A percentile compares a stretch with the other conserved stretches of the same genome.
phyloP scores from a whole-genome alignment of 2,113 vertebrate species.

The Epinephelus cyanopodus region DNA sequence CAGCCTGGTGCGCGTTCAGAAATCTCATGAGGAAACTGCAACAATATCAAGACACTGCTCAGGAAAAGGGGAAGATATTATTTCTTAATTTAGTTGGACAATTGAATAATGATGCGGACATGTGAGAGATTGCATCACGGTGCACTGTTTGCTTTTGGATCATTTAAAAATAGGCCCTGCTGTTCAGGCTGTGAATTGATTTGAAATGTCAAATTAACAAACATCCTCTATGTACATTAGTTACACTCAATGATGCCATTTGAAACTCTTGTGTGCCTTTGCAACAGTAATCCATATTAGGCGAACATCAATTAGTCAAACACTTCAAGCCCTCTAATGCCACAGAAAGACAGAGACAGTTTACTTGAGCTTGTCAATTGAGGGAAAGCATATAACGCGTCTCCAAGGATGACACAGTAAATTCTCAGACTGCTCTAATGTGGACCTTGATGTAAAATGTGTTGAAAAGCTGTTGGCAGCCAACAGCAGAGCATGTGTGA shows the following conservation, averaged over 20 bases:
- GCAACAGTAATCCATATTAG: conserved; percentile 23
- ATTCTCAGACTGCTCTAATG: conserved; percentile 42
- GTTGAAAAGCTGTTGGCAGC: conserved; percentile 51
- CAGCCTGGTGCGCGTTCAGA: not conserved
- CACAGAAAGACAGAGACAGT: not conserved
- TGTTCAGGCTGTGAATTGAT: not conserved
- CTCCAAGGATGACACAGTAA: conserved; percentile 32
- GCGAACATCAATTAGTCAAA: conserved; percentile 18
- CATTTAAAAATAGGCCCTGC: not conserved
- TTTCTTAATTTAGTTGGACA: not conserved
- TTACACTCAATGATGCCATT: conserved; percentile 17
- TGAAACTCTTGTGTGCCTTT: not conserved
- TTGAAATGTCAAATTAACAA: not conserved
- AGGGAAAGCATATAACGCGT: conserved; percentile 23
- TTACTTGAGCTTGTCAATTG: not conserved
- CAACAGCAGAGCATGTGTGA: conserved; percentile 8
- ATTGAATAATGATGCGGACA: not conserved
- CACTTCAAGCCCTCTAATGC: not conserved
- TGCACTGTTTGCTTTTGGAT: not conserved
- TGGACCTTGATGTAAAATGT: conserved; percentile 44
- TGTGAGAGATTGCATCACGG: not conserved
- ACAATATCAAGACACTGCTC: not conserved
- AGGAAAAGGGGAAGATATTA: not conserved
- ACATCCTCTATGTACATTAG: conserved; percentile 3
- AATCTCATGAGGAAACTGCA: not conserved